Percentiles rank a stretch among this genome's conserved stretches.
phyloP scores from a whole-genome alignment of 2,113 vertebrate species.

The Protomyctophum bolini region DNA sequence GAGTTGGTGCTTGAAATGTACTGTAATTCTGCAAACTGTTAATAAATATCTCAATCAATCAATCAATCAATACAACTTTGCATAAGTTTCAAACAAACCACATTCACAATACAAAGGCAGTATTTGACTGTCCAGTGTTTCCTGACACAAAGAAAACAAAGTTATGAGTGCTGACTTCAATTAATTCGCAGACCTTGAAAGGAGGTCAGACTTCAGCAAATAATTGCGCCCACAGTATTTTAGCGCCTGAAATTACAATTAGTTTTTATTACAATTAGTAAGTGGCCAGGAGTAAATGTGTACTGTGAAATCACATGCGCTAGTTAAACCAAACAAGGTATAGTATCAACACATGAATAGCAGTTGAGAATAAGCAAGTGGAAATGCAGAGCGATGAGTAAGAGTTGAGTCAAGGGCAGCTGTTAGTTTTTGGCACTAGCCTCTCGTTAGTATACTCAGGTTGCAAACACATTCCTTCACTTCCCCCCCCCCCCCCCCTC shows the following conservation, averaged over 20 bases:
- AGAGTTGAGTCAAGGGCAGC: constrained; percentile 50
- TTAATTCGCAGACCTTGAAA: background rate
- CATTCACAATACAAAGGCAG: too few relatives aligned
- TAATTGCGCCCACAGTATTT: constrained; percentile 67
- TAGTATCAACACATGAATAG: constrained; percentile 74
- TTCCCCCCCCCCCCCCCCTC: background rate
- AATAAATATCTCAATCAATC: too few relatives aligned
- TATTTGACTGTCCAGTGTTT: constrained; percentile 27
- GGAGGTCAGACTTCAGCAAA: constrained; percentile 35
- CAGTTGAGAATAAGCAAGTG: constrained; percentile 64
- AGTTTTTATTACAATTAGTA: constrained; percentile 73
- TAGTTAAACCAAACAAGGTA: constrained; percentile 76
- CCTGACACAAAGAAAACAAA: constrained; percentile 43
- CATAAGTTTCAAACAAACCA: too few relatives aligned
- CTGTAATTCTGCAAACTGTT: too few relatives aligned
- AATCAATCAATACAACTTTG: too few relatives aligned
- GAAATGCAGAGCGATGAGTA: constrained; percentile 58
- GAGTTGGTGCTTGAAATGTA: too few relatives aligned
- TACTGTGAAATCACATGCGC: constrained; percentile 77
- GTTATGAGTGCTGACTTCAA: constrained; percentile 20
- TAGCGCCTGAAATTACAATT: constrained; percentile 53
- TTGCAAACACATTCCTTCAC: constrained; percentile 49
- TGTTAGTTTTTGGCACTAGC: constrained; percentile 53
- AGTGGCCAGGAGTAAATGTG: constrained; percentile 68
- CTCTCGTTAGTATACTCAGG: constrained; percentile 55